A percentile compares a stretch with the other conserved stretches of the same genome.
Evolutionary conservation across 2,888 invertebrate species (phyloP).

Genomic region (Lepidocyrtoides sp.): DNA sequence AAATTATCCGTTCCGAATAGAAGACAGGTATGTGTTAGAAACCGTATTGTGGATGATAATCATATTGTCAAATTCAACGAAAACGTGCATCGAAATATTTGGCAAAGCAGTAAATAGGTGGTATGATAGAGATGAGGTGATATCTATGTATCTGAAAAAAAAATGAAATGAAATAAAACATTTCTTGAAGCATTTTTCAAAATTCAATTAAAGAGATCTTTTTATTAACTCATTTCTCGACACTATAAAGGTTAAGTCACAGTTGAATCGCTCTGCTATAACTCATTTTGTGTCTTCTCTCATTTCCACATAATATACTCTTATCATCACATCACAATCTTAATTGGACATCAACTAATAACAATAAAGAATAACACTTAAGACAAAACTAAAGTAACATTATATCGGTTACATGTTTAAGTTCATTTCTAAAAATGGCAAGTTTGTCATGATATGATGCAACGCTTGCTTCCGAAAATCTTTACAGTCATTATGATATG

Average conservation of each 20-base stretch:
- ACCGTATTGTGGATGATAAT: background rate
- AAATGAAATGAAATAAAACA: too few relatives aligned
- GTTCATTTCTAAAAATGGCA: slow-evolving; percentile 21
- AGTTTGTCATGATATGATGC: slow-evolving; percentile 8
- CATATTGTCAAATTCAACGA: background rate
- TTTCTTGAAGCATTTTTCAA: background rate
- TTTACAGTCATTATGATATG: slow-evolving; percentile 35
- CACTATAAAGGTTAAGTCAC: slow-evolving; percentile 38
- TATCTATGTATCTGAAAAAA: too few relatives aligned
- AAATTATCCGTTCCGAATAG: background rate
- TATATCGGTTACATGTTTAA: background rate
- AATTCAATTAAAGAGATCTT: slow-evolving; percentile 27
- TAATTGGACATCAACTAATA: background rate
- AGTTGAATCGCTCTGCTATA: background rate
- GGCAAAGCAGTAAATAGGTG: background rate
- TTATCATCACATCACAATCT: slow-evolving; percentile 19
- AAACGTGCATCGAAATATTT: background rate
- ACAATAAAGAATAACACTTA: background rate
- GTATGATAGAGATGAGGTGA: too few relatives aligned
- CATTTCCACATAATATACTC: background rate
- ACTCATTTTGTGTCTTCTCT: background rate
- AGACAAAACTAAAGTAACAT: background rate
- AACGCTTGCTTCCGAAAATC: background rate
- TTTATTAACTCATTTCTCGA: slow-evolving; percentile 44
- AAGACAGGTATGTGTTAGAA: background rate